A percentile compares a stretch with the other conserved stretches of the same genome.
These are phyloP conservation scores for Heliconius ethilla DNA, from an alignment of 2,888 invertebrate genomes.

Conservation along the genomic window DNA sequence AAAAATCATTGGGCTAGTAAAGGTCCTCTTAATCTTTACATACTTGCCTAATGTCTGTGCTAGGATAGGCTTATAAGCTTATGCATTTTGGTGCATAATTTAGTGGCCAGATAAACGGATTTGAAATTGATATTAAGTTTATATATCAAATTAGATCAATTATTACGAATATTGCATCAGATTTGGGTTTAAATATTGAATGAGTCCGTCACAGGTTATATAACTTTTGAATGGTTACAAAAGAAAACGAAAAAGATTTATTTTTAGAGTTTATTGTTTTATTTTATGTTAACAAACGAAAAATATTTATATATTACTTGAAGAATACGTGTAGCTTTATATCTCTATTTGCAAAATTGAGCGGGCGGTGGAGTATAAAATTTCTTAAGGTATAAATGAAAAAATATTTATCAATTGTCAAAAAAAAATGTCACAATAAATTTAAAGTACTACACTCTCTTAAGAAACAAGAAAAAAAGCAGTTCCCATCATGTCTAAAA, in stretches of 20 bases:
- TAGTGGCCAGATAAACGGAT: slow-evolving; percentile 39
- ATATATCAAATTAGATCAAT: slow-evolving; percentile 27
- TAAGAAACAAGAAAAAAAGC: background rate
- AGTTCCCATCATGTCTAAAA: background rate
- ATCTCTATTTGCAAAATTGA: too few relatives aligned
- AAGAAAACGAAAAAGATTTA: too few relatives aligned
- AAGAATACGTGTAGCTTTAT: too few relatives aligned
- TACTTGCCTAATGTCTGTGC: slow-evolving; percentile 15
- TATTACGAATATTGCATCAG: background rate
- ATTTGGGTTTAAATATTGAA: background rate
- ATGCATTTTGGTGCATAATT: slow-evolving; percentile 43
- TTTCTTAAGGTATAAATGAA: too few relatives aligned
- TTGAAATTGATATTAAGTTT: slow-evolving; percentile 38
- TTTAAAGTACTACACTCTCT: background rate
- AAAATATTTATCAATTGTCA: too few relatives aligned
- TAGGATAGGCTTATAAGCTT: slow-evolving; percentile 39
- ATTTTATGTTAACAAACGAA: too few relatives aligned
- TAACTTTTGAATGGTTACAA: background rate
- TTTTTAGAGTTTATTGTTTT: too few relatives aligned
- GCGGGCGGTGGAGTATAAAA: too few relatives aligned
- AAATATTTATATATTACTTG: too few relatives aligned
- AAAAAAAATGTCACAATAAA: background rate
- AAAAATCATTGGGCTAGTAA: background rate
- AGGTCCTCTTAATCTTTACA: background rate
- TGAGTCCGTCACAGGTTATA: background rate